Evolutionary conservation across 1,140 invertebrate genomes (phyloP).

Genomic region (Aphaenogaster floridana): DNA sequence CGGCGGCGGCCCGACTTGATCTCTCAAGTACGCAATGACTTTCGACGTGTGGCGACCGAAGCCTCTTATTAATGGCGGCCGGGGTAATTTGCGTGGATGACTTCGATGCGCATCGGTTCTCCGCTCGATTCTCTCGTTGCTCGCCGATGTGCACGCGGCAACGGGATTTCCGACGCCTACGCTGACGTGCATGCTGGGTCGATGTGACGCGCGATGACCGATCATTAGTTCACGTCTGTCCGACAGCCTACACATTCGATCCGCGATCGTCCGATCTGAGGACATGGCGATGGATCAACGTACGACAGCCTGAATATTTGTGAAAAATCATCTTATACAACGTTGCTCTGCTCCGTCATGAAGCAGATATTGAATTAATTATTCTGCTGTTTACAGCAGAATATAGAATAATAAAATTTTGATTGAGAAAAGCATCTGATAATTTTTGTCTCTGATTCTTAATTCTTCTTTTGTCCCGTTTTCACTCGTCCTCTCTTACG

Average conservation of each 20-base stretch:
- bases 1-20: conserved; percentile 65
- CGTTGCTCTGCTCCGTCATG: not conserved
- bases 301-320: not conserved
- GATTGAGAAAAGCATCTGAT: not conserved
- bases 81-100: conserved; percentile 81
- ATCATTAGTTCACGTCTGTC: conserved; percentile 72
- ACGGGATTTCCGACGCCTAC: conserved; percentile 77
- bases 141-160: conserved; percentile 39
- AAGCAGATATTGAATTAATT: not conserved
- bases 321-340: not conserved
- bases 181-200: conserved; percentile 28
- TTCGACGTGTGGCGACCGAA: conserved; percentile 73
- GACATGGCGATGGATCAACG: conserved; percentile 3
- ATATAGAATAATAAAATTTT: not conserved
- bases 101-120: conserved; percentile 66
- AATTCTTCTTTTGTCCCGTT: not conserved
- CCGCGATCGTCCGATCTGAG: not conserved
- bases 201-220: conserved; percentile 75
- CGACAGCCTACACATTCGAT: conserved; percentile 41
- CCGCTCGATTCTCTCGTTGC: not conserved
- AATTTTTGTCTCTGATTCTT: not conserved
- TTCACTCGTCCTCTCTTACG: not conserved
- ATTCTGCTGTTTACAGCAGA: too few relatives aligned
- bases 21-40: conserved; percentile 73
- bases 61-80: conserved; percentile 81